phyloP scores from a whole-genome alignment of 2,888 invertebrate genomes.

The Hypercompe scribonia region DNA sequence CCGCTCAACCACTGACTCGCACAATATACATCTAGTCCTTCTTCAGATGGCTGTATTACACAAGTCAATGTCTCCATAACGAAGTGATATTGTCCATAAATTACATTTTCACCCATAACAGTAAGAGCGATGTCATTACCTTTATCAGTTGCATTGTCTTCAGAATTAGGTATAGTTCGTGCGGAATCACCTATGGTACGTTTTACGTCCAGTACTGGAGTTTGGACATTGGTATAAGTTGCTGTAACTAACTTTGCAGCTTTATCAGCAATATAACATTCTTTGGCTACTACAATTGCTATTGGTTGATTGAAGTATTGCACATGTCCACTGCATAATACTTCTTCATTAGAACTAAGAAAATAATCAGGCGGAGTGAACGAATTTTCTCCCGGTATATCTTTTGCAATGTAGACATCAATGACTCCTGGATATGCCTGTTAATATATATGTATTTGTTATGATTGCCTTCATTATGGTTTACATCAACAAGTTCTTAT shows the following conservation, averaged over 20 bases:
- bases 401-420: conserved; percentile 87
- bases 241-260: conserved; percentile 86
- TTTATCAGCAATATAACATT: conserved; percentile 80
- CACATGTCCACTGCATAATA: conserved; percentile 64
- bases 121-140: conserved; percentile 72
- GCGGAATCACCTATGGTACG: conserved; percentile 54
- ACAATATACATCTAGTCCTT: conserved; percentile 88
- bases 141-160: conserved; percentile 57
- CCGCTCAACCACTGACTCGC: conserved; percentile 88
- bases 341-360: conserved; percentile 72
- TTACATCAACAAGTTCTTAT: no score
- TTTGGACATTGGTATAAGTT: conserved; percentile 75
- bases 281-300: conserved; percentile 86
- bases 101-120: conserved; percentile 81
- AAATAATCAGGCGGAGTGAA: conserved; percentile 69
- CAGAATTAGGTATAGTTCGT: conserved; percentile 44
- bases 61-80: conserved; percentile 90
- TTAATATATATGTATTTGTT: no score
- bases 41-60: conserved; percentile 89
- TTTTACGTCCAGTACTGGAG: conserved; percentile 62
- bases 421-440: conserved; percentile 85
- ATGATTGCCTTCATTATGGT: no score
- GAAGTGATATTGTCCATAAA: conserved; percentile 90
- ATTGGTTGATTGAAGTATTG: conserved; percentile 67
- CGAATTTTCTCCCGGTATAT: conserved; percentile 89